A percentile compares a stretch with the other conserved stretches of the same genome.
Conservation (phyloP, 2,113 vertebrate species). For the Conger conger region DNA sequence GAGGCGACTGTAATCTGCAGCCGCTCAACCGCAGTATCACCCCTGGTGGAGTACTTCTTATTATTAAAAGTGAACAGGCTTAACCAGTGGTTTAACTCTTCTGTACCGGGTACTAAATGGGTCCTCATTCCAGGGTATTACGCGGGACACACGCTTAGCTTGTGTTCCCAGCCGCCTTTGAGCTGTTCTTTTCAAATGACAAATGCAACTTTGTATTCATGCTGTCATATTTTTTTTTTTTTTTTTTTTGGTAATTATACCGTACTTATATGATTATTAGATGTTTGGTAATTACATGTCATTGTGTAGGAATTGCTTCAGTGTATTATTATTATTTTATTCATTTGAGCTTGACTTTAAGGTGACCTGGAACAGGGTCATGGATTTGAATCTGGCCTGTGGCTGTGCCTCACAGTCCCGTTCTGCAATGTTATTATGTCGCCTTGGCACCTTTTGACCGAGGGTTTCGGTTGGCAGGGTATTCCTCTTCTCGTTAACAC, state of each 20-base stretch:
- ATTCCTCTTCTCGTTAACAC: too few species aligned
- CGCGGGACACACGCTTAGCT: background rate
- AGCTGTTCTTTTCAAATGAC: background rate
- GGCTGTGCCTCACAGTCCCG: too few species aligned
- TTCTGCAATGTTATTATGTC: too few species aligned
- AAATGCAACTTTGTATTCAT: background rate
- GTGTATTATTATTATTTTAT: background rate
- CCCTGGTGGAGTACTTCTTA: background rate
- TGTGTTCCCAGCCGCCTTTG: background rate
- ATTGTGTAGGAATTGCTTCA: background rate
- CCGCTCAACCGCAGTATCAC: too few species aligned
- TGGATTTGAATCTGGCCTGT: too few species aligned
- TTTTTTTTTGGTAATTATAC: background rate
- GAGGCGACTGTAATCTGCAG: background rate
- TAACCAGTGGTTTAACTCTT: background rate
- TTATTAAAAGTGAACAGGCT: background rate
- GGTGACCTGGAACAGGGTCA: background rate
- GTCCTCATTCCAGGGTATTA: background rate
- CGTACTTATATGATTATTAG: background rate
- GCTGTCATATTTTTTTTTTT: too few species aligned
- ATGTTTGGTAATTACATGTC: background rate
- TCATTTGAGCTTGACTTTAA: background rate
- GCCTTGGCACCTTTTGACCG: too few species aligned
- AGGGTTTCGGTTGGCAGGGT: too few species aligned
- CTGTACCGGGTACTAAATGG: background rate